Evolutionary conservation across 1,140 invertebrate species (phyloP).

Genomic region (Acyrthosiphon pisum): DNA sequence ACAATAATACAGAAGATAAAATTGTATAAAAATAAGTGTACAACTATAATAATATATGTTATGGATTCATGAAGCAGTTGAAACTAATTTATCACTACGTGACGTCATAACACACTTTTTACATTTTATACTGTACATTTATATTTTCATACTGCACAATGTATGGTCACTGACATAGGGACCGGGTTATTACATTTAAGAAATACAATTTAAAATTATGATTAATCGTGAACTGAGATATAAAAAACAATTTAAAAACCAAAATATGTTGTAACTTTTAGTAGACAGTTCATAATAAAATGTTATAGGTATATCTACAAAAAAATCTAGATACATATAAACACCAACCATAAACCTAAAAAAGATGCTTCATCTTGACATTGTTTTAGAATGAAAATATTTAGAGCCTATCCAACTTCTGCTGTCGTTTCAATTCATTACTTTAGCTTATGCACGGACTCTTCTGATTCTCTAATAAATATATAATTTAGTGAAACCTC

Average conservation of each 20-base stretch:
- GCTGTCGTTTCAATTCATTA: background rate
- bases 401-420: background rate
- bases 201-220: background rate
- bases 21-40: too few species aligned
- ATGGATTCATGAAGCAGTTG: background rate
- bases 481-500: too few species aligned
- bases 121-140: background rate
- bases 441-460: background rate
- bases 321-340: background rate
- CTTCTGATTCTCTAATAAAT: background rate
- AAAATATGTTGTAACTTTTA: background rate
- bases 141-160: background rate
- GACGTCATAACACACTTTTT: background rate
- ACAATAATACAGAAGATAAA: background rate
- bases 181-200: background rate
- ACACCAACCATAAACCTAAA: background rate
- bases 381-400: background rate
- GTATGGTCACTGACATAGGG: background rate
- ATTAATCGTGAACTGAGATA: background rate
- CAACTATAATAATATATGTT: background rate
- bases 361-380: background rate
- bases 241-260: background rate
- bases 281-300: background rate
- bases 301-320: background rate
- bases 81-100: background rate